Percentiles rank a stretch among this genome's conserved stretches.
Evolutionary conservation across 1,140 invertebrate species (phyloP).

Genomic region (Drosophila willistoni): DNA sequence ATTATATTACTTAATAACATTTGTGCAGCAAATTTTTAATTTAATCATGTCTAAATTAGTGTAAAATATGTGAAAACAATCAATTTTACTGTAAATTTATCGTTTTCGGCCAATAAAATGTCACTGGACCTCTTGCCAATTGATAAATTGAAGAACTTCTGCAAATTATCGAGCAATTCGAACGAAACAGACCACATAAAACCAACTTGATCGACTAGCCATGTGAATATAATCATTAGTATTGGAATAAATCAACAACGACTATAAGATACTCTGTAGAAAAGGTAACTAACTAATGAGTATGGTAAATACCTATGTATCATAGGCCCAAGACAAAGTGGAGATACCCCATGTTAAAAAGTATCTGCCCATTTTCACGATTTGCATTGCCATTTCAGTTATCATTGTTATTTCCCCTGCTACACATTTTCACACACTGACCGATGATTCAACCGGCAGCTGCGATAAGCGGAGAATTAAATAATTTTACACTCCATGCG

Average conservation of each 20-base stretch:
- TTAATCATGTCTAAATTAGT: conserved; percentile 78
- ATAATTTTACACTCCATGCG: conserved; percentile 80
- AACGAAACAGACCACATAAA: conserved; percentile 46
- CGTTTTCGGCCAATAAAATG: conserved; percentile 80
- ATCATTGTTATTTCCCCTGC: conserved; percentile 70
- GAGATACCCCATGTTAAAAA: background rate
- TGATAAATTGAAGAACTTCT: conserved; percentile 75
- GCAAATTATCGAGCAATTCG: conserved; percentile 71
- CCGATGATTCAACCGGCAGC: conserved; percentile 40
- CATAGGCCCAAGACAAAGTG: no score
- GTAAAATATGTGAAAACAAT: conserved; percentile 54
- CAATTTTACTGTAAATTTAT: conserved; percentile 78
- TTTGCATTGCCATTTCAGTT: conserved; percentile 53
- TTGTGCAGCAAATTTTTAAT: conserved; percentile 37
- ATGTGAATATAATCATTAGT: background rate
- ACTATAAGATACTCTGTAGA: conserved; percentile 19
- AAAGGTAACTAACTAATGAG: background rate
- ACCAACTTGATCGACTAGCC: conserved; percentile 35
- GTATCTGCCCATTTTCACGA: background rate
- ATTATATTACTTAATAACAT: conserved; percentile 45
- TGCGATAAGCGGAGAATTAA: conserved; percentile 78
- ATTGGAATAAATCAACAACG: background rate
- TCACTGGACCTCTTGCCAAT: conserved; percentile 47
- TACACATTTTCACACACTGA: conserved; percentile 76
- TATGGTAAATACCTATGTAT: no score